phyloP scores from a whole-genome alignment of 2,888 invertebrate genomes.

The Neuroscelio doddi region DNA sequence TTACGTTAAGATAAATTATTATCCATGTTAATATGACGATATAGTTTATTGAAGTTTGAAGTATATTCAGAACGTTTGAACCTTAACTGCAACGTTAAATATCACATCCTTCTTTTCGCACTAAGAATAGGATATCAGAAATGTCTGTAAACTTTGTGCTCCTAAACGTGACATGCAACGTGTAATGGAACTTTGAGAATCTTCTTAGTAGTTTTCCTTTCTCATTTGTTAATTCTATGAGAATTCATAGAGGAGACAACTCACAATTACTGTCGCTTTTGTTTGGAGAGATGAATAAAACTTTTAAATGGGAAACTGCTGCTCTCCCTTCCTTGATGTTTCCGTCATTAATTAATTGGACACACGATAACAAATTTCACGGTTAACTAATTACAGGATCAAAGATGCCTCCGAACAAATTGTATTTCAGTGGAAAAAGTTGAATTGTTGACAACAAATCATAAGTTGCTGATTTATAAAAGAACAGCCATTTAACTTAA shows the following conservation, averaged over 20 bases:
- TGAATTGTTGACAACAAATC: too few species aligned
- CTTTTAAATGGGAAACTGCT: background rate
- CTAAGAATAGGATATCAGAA: constrained; percentile 27
- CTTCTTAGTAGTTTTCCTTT: constrained; percentile 20
- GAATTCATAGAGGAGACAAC: constrained; percentile 20
- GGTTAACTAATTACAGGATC: too few species aligned
- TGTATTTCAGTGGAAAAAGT: too few species aligned
- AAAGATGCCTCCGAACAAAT: too few species aligned
- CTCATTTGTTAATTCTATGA: constrained; percentile 27
- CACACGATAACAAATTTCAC: too few species aligned
- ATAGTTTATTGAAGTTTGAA: constrained; percentile 20
- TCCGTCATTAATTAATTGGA: too few species aligned
- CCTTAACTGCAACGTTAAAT: constrained; percentile 21
- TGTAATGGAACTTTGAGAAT: constrained; percentile 23
- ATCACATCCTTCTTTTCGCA: constrained; percentile 21
- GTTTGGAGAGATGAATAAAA: constrained; percentile 8
- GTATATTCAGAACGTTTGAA: constrained; percentile 10
- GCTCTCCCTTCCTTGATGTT: too few species aligned
- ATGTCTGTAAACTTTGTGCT: constrained; percentile 28
- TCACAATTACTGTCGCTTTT: constrained; percentile 16
- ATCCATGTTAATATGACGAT: background rate
- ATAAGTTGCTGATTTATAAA: constrained; percentile 10
- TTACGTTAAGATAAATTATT: too few species aligned
- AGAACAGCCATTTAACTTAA: constrained; percentile 18
- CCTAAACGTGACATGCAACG: constrained; percentile 16